Evolutionary conservation across 2,113 vertebrate species (phyloP), one percentile per base, ranked within the genome.

Genomic region (Chascanopsetta lugubris): DNA sequence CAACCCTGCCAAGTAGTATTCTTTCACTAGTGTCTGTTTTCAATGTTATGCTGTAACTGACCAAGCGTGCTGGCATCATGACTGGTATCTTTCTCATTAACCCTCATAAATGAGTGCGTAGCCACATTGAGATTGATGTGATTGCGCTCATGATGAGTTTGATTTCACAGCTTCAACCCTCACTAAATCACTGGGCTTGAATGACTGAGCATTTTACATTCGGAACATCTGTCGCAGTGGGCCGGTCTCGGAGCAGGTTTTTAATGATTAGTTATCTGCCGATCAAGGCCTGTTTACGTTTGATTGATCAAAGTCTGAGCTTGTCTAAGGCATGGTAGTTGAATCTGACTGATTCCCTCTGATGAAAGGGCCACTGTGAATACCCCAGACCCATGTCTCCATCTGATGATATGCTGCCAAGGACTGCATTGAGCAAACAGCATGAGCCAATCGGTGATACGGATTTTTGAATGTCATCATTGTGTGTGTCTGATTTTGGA

Each of bases 261-360:
- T 74, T 69, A 84, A 80, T 80, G 78, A 86, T 79, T 67, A 57
- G 68, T 89, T 75, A 82, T 66, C 51, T 42, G 42, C 57, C 83
- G 77, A 90, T 87, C 81, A 83, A 80, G 69, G 76, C 50, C 71
- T 74, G 47, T 74, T 82, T 78, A 58, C 77, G 69, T 83, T 88
- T 88, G 79, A 89, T 88, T 67, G 51, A 82, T 87, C 83, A 86
- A 87, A 88, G 69, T 75, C 58, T 27, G 32, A 56, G 56, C 49
- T 30, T 54, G 38, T 78, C 50, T 51, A 56, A 81, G 68, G 49
- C 2, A 60, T 65, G 29, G 25, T 42, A 60, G 69, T 30, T 57
- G 67, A 47, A 72, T 65, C 70, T 72, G 75, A 54, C 62, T 76
- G 64, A 82, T 61, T 75, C 47, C n/a, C 32, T 60, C 32, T 55